Base-by-base conservation (phyloP, 2,797 vertebrate species). In the Sebastes hopkinsi region DNA sequence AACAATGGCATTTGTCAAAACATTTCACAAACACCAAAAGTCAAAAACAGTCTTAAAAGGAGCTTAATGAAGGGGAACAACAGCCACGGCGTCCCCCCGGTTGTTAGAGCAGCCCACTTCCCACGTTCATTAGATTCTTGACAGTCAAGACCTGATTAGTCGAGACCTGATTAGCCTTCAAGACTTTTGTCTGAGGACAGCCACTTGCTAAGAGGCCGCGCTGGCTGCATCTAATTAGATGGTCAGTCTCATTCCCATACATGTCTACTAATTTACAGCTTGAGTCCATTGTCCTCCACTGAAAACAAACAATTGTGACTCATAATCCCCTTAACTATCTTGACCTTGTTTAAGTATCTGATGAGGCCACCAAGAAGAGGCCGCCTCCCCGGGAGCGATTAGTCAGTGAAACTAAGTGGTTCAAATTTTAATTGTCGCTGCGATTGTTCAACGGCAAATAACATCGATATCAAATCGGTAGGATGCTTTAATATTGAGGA, bases 281-380 rank as follows among this genome's bases (percentile, higher is more conserved):
- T 23, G 58, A 84, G 78, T 72, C 87, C 64, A 94, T 94, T 96
- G 94, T 94, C 83, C 66, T 77, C 38, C 2, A 25, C 62, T 55
- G 62, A 83, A 88, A 90, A 94, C 91, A 93, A 93, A 92, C 80
- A 38, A 81, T 84, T 79, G 69, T 86, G 87, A 72, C 85, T 86
- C 87, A 82, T 90, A 95, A 94, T 94, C 92, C 87, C 81, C 85
- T 91, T 85, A 90, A 93, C 83, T 88, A 92, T 94, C 87, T 92
- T 93, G 94, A 95, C 93, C 91, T 92, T 94, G 81, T 95, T 95
- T 90, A 88, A 85, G 80, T 81, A 89, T 92, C 84, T 92, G 89
- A 89, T 88, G 89, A 90, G 84, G 87, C 1, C 58, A 52, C 38
- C 38, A 61, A 72, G 82, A 90, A 54, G 85, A 83, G 90, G 81